Base-by-base conservation (phyloP, 2,797 vertebrate species). In the Amniataba percoides region DNA sequence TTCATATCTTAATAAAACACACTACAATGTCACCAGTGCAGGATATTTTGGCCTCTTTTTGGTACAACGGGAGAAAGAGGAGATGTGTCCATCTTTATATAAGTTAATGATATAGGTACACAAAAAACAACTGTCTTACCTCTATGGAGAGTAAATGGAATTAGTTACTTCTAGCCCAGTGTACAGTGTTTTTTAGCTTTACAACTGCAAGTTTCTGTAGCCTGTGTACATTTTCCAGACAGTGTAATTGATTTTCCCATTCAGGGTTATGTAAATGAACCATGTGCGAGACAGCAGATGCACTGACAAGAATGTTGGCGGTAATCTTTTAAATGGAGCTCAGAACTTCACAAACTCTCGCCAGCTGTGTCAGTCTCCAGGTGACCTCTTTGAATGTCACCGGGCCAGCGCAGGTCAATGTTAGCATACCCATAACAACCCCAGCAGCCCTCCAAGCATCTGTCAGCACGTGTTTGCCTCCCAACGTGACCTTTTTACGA, bases 231-330 rank as follows among this genome's bases (percentile, higher is more conserved):
- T 61, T 78, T 66, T 67, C 10, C 57, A 76, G 25, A 16, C 45
- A 8, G 10, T 42, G 80, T 63, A 68, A 79, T 74, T 65, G 11
- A 62, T 63, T 88, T 84, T 80, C 18, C 43, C 5, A 61, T 71
- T 62, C 19, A 2, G 10, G 36, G 45, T 53, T 57, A 73, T 86
- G 43, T 60, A 65, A 65, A 71, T 45, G 31, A 68, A 61, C 27
- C 46, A 21, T 27, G 36, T 13, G 13, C 51, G 27, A 66, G 59
- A 34, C 36, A 10, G 43, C 3, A 27, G 67, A 71, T 15, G 21
- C 43, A 58, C 46, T 21, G 16, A 34, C n/a, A 49, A 13, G n/a
- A 58, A 42, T 34, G n/a, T 31, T 64, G 19, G 42, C 7, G 71
- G 58, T 23, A 15, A 60, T 48, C 11, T 76, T 25, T 70, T 39